Evolutionary conservation across 2,888 invertebrate genomes (phyloP).

Genomic region (Philonicus albiceps): DNA sequence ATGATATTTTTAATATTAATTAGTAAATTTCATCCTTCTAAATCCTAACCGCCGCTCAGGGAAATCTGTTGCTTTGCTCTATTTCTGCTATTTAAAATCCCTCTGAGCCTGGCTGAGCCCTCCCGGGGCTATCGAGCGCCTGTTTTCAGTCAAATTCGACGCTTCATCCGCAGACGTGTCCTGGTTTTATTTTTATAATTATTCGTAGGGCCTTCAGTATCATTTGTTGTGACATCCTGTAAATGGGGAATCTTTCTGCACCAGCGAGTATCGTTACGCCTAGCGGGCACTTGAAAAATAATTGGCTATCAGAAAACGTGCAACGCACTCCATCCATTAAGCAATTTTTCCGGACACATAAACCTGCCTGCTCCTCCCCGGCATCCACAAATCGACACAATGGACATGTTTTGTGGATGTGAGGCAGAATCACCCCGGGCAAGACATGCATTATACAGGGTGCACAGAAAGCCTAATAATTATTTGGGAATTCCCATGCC

Average conservation of each 20-base stretch:
- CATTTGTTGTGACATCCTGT: slow-evolving; percentile 11
- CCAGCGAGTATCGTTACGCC: slow-evolving; percentile 1
- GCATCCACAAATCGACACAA: background rate
- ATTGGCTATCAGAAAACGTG: slow-evolving; percentile 31
- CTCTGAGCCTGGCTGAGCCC: background rate
- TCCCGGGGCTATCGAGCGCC: background rate
- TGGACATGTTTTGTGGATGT: slow-evolving; percentile 3
- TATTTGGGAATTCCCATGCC: slow-evolving; percentile 23
- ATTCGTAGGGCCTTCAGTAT: slow-evolving; percentile 4
- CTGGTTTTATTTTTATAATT: slow-evolving; percentile 16
- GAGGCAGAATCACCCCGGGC: background rate
- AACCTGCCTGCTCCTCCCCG: background rate
- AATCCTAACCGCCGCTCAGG: background rate
- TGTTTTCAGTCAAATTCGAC: slow-evolving; percentile 18
- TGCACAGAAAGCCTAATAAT: slow-evolving; percentile 28
- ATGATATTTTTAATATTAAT: background rate
- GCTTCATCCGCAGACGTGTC: slow-evolving; percentile 10
- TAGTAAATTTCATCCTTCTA: background rate
- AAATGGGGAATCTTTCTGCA: slow-evolving; percentile 24
- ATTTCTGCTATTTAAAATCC: slow-evolving; percentile 9
- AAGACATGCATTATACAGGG: slow-evolving; percentile 29
- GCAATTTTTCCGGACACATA: slow-evolving; percentile 11
- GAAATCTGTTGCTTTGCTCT: background rate
- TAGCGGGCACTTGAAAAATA: background rate
- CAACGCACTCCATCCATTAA: slow-evolving; percentile 31